Evolutionary conservation across 2,888 invertebrate species (phyloP), one percentile per base, ranked within the genome.

Genomic region (Epirrhoe tristata): DNA sequence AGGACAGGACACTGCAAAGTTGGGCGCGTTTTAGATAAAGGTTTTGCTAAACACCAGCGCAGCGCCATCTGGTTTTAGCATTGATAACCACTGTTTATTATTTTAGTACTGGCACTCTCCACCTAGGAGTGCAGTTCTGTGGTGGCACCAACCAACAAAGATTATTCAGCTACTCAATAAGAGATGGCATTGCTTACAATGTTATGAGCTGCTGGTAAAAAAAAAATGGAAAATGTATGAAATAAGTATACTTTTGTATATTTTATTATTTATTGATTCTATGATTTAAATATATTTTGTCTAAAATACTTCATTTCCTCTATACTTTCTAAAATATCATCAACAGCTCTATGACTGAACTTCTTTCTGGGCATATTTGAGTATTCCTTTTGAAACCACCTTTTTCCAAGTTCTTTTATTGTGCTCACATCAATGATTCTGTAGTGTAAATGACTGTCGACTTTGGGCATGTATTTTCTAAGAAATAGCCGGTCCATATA

Each of bases 361-460:
- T 82, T 87, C 80, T 98, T 98, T 55, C 83, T 82, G 0, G 97
- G 97, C 58, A 91, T 88, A n/a, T 79, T 81, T 12, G 92, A 86
- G 75, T 87, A 95, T 8, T 95, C 84, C 16, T 94, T 90, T 2
- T 95, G 95, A 86, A 96, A 96, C 98, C 99, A 99, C 14, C 97
- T 87, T 73, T 94, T 94, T 10, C 94, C 95, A 60, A 99, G 84
- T 87, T 99, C 98, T 85, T 98, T 99, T 16, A 99, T 89, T 0
- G 97, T 95, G 43, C 97, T 97, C 1, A 99, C 98, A 93, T 99
- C 99, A 71, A 99, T 96, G 53, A 98, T 96, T 77, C 99, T 95
- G 87, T 99, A 98, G 84, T 99, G 98, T 73, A 99, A 90, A 84
- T 98, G 97, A 0, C 95, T 83, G 81, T 96, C 85, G 6, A 99